These are phyloP conservation scores for Muricea muricata DNA, from an alignment of 92 coral and sea anemone genomes.

Conservation along the genomic window DNA sequence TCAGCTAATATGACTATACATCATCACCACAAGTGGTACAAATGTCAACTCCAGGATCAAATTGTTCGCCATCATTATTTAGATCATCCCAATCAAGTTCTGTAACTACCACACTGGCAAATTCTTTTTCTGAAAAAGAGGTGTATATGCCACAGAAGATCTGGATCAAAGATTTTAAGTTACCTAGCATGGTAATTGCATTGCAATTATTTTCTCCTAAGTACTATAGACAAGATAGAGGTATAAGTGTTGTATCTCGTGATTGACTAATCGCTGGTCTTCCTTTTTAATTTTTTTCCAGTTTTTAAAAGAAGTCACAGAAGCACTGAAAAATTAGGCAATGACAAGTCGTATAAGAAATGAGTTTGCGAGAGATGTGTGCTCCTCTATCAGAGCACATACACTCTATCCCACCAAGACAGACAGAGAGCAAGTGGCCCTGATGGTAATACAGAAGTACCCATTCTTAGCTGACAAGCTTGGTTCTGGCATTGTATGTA, in stretches of 20 bases:
- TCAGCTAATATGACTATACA: too few relatives aligned
- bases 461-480: slow-evolving; percentile 64
- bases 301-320: slow-evolving; percentile 2
- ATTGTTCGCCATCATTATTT: too few relatives aligned
- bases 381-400: slow-evolving; percentile 62
- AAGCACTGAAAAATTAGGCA: slow-evolving; percentile 22
- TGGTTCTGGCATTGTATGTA: slow-evolving; percentile 75
- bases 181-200: slow-evolving; percentile 32
- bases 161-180: slow-evolving; percentile 7
- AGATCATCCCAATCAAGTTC: too few relatives aligned
- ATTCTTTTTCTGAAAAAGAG: slow-evolving; percentile 4
- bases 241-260: too few relatives aligned
- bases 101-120: too few relatives aligned
- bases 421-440: slow-evolving; percentile 71
- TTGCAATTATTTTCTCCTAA: too few relatives aligned
- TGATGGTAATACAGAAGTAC: slow-evolving; percentile 47
- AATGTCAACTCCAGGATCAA: too few relatives aligned
- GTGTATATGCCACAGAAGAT: not conserved
- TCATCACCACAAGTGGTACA: too few relatives aligned
- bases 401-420: slow-evolving; percentile 63
- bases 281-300: too few relatives aligned
- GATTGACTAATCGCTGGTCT: too few relatives aligned
- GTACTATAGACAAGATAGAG: too few relatives aligned
- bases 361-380: slow-evolving; percentile 65
- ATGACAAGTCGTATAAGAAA: slow-evolving; percentile 49